Evolutionary conservation across 1,140 invertebrate genomes (phyloP).

Genomic region (Zaprionus africanus): DNA sequence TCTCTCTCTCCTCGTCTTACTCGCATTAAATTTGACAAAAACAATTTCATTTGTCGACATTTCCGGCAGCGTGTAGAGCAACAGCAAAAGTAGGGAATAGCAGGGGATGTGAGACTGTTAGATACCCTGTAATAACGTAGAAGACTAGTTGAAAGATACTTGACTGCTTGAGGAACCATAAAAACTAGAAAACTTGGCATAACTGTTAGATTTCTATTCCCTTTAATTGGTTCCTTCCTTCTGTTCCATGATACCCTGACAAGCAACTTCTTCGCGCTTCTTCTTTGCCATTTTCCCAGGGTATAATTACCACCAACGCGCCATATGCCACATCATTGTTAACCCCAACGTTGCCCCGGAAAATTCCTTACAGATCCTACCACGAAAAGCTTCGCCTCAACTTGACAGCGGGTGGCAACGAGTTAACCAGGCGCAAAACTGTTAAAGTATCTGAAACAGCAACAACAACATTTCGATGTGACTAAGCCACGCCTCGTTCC

Average conservation of each 20-base stretch:
- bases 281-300: too few species aligned
- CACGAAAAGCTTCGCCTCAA: constrained; percentile 2
- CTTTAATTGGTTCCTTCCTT: neutral
- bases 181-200: too few species aligned
- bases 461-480: constrained; percentile 24
- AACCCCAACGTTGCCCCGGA: neutral
- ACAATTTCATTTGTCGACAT: constrained; percentile 77
- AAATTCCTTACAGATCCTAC: constrained; percentile 1
- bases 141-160: neutral
- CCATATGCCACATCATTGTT: neutral
- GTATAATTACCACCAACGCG: too few species aligned
- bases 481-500: neutral
- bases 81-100: constrained; percentile 11
- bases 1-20: constrained; percentile 44
- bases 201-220: too few species aligned
- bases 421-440: constrained; percentile 77
- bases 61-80: constrained; percentile 57
- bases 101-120: constrained; percentile 19
- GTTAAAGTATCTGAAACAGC: constrained; percentile 63
- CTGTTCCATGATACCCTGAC: neutral
- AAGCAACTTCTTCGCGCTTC: too few species aligned
- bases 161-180: too few species aligned
- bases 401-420: constrained; percentile 40
- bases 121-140: neutral
- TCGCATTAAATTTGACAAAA: constrained; percentile 78